phyloP scores from a whole-genome alignment of 2,113 vertebrate species.

The Scalopus aquaticus region DNA sequence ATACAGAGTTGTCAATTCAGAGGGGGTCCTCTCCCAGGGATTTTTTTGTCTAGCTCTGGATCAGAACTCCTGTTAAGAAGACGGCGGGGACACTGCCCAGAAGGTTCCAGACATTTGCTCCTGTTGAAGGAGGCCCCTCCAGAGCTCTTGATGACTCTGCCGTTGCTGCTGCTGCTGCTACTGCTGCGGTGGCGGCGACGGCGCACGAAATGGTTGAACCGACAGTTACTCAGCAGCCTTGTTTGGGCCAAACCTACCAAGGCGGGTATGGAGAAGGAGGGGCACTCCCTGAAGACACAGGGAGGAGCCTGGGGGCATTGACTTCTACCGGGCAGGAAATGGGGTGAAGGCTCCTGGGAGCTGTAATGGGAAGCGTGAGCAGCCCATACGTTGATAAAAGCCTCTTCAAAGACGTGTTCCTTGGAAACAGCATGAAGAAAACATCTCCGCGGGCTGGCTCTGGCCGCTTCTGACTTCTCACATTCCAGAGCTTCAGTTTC shows the following conservation, averaged over 20 bases:
- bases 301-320: slow-evolving; percentile 36
- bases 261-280: not conserved
- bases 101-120: not conserved
- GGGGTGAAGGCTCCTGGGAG: slow-evolving; percentile 36
- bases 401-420: not conserved
- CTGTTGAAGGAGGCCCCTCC: not conserved
- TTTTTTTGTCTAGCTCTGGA: not conserved
- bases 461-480: not conserved
- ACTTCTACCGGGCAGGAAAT: not conserved
- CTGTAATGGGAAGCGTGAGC: not conserved
- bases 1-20: not conserved
- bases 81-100: not conserved
- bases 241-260: not conserved
- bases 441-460: not conserved
- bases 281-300: not conserved
- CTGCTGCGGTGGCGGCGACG: too few relatives aligned
- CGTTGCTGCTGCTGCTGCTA: not conserved
- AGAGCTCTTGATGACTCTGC: not conserved
- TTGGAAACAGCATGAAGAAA: not conserved
- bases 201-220: not conserved
- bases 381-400: not conserved
- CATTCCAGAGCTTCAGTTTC: not conserved
- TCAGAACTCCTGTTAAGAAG: slow-evolving; percentile 2
- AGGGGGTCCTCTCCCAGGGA: not conserved
- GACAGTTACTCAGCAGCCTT: not conserved